Conservation (phyloP, 2,797 vertebrate genomes). For the Macroramphosus scolopax region DNA sequence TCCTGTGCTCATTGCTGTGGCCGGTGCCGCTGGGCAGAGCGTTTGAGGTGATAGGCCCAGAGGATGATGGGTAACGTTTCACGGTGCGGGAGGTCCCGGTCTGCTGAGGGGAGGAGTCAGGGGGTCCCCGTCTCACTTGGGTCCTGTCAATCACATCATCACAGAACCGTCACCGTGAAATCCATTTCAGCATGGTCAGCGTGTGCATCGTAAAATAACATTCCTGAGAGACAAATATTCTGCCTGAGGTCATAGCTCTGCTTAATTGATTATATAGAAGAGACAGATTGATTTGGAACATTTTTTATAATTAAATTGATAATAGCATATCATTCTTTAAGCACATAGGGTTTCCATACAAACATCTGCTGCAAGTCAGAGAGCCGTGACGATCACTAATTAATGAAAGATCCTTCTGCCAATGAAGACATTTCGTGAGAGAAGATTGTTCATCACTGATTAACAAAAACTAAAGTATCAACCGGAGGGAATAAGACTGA, state of each 20-base stretch:
- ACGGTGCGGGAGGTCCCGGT: slow-evolving; percentile 83
- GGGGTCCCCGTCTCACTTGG: slow-evolving; percentile 81
- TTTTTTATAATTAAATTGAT: slow-evolving; percentile 61
- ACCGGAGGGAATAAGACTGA: slow-evolving; percentile 23
- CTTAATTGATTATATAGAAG: slow-evolving; percentile 64
- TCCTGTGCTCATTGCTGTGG: slow-evolving; percentile 42
- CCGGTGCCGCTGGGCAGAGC: slow-evolving; percentile 77
- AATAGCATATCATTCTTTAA: slow-evolving; percentile 48
- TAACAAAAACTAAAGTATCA: slow-evolving; percentile 43
- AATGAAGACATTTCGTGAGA: slow-evolving; percentile 46
- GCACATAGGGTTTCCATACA: slow-evolving; percentile 35
- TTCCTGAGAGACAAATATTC: slow-evolving; percentile 43
- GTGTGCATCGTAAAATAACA: slow-evolving; percentile 42
- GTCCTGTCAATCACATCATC: slow-evolving; percentile 76
- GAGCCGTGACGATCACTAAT: slow-evolving; percentile 39
- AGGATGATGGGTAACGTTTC: slow-evolving; percentile 84
- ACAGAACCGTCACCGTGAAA: slow-evolving; percentile 54
- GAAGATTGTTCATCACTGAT: slow-evolving; percentile 45
- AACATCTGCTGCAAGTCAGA: slow-evolving; percentile 59
- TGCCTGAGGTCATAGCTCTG: slow-evolving; percentile 58
- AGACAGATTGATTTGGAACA: slow-evolving; percentile 52
- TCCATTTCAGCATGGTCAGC: slow-evolving; percentile 35
- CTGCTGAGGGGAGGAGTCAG: slow-evolving; percentile 76
- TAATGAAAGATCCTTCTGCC: slow-evolving; percentile 49
- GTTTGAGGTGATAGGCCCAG: slow-evolving; percentile 86